These are phyloP conservation scores for Rhabdomys pumilio DNA, from an alignment of 2,797 vertebrate genomes.

Conservation along the genomic window DNA sequence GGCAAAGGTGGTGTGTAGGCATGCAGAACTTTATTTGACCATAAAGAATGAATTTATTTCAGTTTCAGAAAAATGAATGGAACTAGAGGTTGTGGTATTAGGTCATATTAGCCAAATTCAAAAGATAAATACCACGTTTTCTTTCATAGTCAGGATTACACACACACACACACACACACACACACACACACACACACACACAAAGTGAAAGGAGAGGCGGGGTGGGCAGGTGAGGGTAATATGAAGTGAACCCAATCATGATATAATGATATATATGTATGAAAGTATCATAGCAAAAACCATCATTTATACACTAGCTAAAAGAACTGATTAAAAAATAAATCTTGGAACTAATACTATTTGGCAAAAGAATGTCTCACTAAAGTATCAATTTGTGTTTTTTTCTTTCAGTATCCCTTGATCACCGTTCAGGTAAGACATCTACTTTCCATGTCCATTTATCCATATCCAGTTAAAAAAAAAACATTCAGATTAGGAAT, in stretches of 20 bases:
- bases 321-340: not conserved
- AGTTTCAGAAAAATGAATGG: not conserved
- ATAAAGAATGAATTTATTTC: not conserved
- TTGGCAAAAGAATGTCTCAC: slow-evolving; percentile 17
- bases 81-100: not conserved
- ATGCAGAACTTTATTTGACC: not conserved
- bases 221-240: too few relatives aligned
- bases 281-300: not conserved
- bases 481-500: slow-evolving; percentile 24
- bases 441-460: not conserved
- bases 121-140: not conserved
- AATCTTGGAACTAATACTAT: not conserved
- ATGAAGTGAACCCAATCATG: too few relatives aligned
- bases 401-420: slow-evolving; percentile 86
- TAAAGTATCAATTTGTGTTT: slow-evolving; percentile 41
- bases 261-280: not conserved
- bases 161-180: not conserved
- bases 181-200: not conserved
- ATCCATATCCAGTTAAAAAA: not conserved
- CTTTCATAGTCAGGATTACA: not conserved
- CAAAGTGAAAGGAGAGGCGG: not conserved
- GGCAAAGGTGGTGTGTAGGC: not conserved
- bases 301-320: not conserved
- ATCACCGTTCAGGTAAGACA: slow-evolving; percentile 88
- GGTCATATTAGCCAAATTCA: not conserved